Conservation (phyloP, 37 sponge, comb jelly and placozoan species). For the Chondrilla cf. caribensis region DNA sequence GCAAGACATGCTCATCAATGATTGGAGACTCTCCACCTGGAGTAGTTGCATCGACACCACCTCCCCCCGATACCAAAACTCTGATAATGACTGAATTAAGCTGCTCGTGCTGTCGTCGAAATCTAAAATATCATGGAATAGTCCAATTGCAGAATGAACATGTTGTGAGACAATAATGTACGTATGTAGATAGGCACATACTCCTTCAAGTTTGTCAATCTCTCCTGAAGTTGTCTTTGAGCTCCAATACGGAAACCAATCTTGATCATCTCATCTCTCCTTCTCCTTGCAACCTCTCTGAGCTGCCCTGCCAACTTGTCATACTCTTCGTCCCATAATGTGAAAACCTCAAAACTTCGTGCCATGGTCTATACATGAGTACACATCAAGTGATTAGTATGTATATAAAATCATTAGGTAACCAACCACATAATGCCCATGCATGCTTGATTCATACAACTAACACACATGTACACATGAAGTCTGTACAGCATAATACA, state of each 20-base stretch:
- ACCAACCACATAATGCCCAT: no score
- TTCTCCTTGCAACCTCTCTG: constrained; percentile 85
- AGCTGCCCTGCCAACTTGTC: constrained; percentile 84
- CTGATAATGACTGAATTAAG: constrained; percentile 85
- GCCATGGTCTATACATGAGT: constrained; percentile 57
- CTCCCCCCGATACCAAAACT: constrained; percentile 59
- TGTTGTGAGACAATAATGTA: no score
- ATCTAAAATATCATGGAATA: constrained; percentile 68
- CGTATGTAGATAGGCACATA: constrained; percentile 27
- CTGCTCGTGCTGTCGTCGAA: constrained; percentile 97
- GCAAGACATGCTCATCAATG: constrained; percentile 14
- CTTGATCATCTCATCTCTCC: constrained; percentile 81
- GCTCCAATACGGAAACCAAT: constrained; percentile 75
- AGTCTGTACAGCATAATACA: no score
- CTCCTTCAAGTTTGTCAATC: constrained; percentile 83
- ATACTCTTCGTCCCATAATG: constrained; percentile 93
- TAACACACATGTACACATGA: no score
- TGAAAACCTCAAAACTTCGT: constrained; percentile 67
- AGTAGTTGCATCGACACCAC: not conserved
- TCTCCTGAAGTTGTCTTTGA: constrained; percentile 86
- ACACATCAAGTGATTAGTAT: not conserved
- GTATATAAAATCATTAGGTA: not conserved
- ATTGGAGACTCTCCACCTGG: not conserved
- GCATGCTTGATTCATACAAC: no score
- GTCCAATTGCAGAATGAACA: no score